Percentiles rank a stretch among this genome's conserved stretches.
Evolutionary conservation across 2,113 vertebrate species (phyloP).

Genomic region (Promerops cafer): DNA sequence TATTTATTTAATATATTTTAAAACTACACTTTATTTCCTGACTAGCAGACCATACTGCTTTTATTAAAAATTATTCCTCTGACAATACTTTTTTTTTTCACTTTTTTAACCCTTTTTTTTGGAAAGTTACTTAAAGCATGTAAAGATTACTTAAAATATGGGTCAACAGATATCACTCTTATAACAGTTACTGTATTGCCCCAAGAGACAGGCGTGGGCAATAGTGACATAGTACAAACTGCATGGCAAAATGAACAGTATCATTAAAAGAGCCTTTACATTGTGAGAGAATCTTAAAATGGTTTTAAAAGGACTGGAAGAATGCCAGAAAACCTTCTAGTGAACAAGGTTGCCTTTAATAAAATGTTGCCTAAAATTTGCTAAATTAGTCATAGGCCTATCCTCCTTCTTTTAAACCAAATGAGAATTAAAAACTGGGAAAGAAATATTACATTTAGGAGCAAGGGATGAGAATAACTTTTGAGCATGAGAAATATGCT

Average conservation of each 20-base stretch:
- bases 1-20: not conserved
- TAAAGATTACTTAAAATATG: not conserved
- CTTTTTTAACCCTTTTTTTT: not conserved
- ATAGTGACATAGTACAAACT: not conserved
- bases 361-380: not conserved
- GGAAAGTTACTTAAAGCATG: not conserved
- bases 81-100: not conserved
- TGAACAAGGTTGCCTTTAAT: not conserved
- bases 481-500: not conserved
- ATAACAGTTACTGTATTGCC: not conserved
- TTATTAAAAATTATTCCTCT: constrained; percentile 27
- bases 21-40: not conserved
- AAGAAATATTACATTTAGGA: not conserved
- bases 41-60: not conserved
- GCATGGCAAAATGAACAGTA: not conserved
- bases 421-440: not conserved
- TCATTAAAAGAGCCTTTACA: not conserved
- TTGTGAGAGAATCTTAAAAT: not conserved
- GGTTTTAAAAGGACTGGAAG: not conserved
- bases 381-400: not conserved
- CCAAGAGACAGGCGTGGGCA: not conserved
- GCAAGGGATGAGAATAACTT: not conserved
- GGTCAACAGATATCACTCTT: not conserved
- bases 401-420: not conserved
- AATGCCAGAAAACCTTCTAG: not conserved